Base-by-base conservation (phyloP, 2,797 vertebrate species). In the Glyptemys insculpta region DNA sequence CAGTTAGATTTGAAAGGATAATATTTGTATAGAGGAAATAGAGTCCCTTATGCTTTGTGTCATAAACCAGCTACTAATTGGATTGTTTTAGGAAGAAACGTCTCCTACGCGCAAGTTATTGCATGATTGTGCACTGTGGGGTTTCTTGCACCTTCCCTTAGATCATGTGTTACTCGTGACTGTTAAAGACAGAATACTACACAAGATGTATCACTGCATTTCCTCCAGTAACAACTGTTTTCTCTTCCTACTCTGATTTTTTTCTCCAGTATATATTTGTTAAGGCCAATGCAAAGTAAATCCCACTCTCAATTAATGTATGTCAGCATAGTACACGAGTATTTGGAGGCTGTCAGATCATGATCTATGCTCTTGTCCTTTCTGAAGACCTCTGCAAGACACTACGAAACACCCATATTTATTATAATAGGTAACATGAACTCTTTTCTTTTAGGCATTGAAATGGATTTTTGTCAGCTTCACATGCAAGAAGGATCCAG, bases 101-200 rank as follows among this genome's bases (percentile, higher is more conserved):
- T 50, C 34, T 94, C 90, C 87, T 79, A 34, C 34, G 5, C 31
- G 10, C 21, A 41, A 1, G 0, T 79, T 62, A 18, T 81, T 87
- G 76, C 47, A 25, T 81, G 8, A 54, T 34, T 11, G 44, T 34
- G 14, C 25, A 8, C 31, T 79, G 6, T 37, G 83, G 23, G 9
- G 84, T 56, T 81, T 93, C 83, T 88, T 76, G 29, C n/a, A 82
- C 41, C 83, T 93, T 90, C 91, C 91, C 31, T 31, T 82, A 47
- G 85, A 49, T 16, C 6, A 5, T 82, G 79, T 91, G 4, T 86
- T 91, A 19, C 81, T 94, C 8, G 2, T 16, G 79, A 6, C n/a
- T 86, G 80, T 89, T 56, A 62, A n/a, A 86, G 19, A 83, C 56
- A 82, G 21, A 53, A 2, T 84, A 52, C 52, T 89, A 81, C 88